Evolutionary conservation across 2,797 vertebrate species (phyloP).

Genomic region (Sylvilagus floridanus): DNA sequence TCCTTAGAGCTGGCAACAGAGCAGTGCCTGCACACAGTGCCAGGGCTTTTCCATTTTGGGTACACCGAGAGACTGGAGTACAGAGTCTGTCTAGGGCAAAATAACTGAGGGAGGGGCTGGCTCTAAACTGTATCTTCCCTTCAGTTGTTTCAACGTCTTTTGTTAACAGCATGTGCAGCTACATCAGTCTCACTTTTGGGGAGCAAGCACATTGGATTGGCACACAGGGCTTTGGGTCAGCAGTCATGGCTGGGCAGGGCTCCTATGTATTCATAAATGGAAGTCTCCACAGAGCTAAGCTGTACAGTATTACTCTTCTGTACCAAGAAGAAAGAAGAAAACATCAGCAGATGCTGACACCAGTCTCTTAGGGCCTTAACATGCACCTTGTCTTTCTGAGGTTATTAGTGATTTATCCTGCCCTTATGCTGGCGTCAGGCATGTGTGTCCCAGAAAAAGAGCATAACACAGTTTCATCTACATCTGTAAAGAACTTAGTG

Average conservation of each 20-base stretch:
- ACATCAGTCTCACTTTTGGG: neutral
- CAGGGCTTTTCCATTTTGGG: neutral
- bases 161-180: neutral
- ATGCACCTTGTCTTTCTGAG: neutral
- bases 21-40: too few relatives aligned
- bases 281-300: neutral
- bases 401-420: neutral
- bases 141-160: neutral
- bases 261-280: neutral
- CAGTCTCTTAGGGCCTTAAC: neutral
- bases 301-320: neutral
- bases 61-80: neutral
- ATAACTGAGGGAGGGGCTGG: neutral
- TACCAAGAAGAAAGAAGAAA: neutral
- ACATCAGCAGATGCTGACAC: neutral
- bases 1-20: neutral
- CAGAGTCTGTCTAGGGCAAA: slow-evolving; percentile 22
- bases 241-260: neutral
- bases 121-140: neutral
- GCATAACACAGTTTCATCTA: neutral
- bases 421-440: neutral
- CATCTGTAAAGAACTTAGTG: neutral
- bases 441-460: neutral
- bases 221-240: neutral
- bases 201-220: neutral